phyloP scores from a whole-genome alignment of 2,797 vertebrate genomes.

The Bovichtus diacanthus region DNA sequence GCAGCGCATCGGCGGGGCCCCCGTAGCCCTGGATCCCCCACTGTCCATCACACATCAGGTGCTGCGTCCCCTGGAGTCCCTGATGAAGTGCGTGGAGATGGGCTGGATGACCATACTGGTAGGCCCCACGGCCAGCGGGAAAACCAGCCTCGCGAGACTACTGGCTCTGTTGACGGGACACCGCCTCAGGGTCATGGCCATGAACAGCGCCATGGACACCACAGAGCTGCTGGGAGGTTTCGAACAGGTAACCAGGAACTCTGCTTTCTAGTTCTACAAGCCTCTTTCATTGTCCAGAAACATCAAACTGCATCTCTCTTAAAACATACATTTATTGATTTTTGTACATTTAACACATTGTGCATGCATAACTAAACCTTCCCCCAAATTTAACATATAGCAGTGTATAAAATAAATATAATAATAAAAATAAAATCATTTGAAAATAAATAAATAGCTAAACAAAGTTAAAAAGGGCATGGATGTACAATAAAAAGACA shows the following conservation, averaged over 20 bases:
- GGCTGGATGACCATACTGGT: conserved; percentile 97
- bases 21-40: conserved; percentile 82
- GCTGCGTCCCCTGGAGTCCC: conserved; percentile 90
- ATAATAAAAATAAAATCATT: no score
- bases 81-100: conserved; percentile 98
- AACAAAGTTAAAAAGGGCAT: no score
- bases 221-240: conserved; percentile 97
- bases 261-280: rapidly evolving
- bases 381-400: no score
- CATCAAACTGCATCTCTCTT: background rate
- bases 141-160: conserved; percentile 93
- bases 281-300: background rate
- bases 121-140: conserved; percentile 93
- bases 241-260: conserved; percentile 88
- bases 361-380: no score
- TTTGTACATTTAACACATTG: no score
- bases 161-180: conserved; percentile 93
- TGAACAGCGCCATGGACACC: conserved; percentile 98
- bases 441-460: no score
- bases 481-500: no score
- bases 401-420: no score
- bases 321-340: no score
- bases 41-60: conserved; percentile 93
- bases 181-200: conserved; percentile 92
- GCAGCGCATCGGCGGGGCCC: conserved; percentile 87